phyloP scores from a whole-genome alignment of 2,113 vertebrate genomes.

The Arvicanthis niloticus region DNA sequence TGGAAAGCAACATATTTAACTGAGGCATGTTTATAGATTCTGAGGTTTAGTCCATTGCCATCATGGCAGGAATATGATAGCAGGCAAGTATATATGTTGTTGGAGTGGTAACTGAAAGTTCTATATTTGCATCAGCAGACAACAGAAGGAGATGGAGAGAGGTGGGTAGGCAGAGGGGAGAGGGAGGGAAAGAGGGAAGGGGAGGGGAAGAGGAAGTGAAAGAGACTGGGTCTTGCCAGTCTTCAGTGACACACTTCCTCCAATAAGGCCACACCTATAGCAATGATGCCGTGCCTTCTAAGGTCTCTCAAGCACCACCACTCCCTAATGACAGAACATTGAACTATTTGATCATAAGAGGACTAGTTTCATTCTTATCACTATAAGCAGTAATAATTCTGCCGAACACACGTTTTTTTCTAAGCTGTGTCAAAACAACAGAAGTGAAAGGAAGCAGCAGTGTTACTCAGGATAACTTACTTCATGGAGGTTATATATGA shows the following conservation, averaged over 20 bases:
- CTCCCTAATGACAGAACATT: too few species aligned
- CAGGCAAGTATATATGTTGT: not conserved
- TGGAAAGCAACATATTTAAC: not conserved
- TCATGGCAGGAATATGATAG: not conserved
- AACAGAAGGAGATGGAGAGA: not conserved
- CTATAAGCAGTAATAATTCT: not conserved
- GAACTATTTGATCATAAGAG: too few species aligned
- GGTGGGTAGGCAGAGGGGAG: not conserved
- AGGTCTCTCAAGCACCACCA: too few species aligned
- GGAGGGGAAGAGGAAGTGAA: not conserved
- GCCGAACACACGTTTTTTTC: not conserved
- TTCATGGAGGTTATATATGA: not conserved
- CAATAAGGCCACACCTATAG: not conserved
- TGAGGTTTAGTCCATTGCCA: not conserved
- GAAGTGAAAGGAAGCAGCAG: not conserved
- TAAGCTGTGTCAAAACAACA: not conserved
- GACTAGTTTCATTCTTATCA: not conserved
- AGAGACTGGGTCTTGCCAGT: not conserved
- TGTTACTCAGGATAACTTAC: not conserved
- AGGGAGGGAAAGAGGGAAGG: too few species aligned
- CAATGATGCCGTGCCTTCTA: not conserved
- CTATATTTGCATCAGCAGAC: not conserved
- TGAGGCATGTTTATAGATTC: not conserved
- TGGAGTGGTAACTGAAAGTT: not conserved
- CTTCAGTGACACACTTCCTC: not conserved